phyloP scores from a whole-genome alignment of 2,113 vertebrate species.

The Phodopus roborovskii region DNA sequence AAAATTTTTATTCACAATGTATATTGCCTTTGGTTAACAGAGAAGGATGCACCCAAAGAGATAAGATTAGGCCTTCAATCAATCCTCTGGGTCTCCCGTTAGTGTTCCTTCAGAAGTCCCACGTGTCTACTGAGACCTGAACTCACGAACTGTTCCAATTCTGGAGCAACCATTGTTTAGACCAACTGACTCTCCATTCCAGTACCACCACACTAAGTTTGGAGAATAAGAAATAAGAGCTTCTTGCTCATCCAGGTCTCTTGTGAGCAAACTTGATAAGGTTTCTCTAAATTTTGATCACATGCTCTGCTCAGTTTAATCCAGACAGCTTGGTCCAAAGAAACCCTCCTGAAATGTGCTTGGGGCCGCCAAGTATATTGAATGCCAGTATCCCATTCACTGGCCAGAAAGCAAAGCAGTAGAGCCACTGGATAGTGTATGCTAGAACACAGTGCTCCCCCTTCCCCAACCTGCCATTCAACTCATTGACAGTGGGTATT shows the following conservation, averaged over 20 bases:
- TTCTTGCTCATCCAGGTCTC: neutral
- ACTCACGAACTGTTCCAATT: too few relatives aligned
- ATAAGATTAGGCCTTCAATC: too few relatives aligned
- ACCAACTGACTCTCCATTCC: neutral
- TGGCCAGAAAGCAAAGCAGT: neutral
- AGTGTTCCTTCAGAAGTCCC: too few relatives aligned
- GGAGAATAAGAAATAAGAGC: fast-evolving
- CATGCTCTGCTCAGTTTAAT: neutral
- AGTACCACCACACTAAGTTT: neutral
- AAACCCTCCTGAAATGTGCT: neutral
- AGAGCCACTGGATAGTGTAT: neutral
- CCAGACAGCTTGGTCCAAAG: neutral
- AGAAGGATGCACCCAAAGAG: too few relatives aligned
- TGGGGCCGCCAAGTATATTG: too few relatives aligned
- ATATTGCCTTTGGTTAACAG: too few relatives aligned
- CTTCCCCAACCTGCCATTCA: neutral
- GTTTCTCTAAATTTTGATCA: neutral
- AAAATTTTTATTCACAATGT: too few relatives aligned
- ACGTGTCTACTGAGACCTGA: too few relatives aligned
- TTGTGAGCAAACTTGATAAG: too few relatives aligned
- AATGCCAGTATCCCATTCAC: too few relatives aligned
- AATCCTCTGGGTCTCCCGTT: too few relatives aligned
- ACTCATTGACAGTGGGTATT: neutral
- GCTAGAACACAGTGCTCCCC: neutral
- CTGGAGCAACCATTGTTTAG: neutral